Percentiles rank a stretch among this genome's conserved stretches.
Conservation (phyloP, 2,797 vertebrate genomes). For the Lemur catta region DNA sequence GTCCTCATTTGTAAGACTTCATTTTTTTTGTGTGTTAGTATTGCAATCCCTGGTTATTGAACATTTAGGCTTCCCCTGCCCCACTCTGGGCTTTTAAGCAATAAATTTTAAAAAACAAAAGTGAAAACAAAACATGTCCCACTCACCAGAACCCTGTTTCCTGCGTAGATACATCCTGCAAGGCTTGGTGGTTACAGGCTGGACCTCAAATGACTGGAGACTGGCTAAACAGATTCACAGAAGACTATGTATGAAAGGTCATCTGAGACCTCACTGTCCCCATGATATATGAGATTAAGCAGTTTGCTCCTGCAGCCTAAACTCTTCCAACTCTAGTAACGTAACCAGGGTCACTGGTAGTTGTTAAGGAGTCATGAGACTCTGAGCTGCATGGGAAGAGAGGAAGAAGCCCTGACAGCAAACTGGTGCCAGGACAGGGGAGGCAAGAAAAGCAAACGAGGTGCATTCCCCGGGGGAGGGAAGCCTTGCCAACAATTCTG, state of each 20-base stretch:
- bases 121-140: background rate
- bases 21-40: background rate
- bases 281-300: background rate
- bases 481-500: background rate
- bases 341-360: background rate
- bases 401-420: background rate
- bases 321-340: background rate
- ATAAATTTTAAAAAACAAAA: conserved; percentile 7
- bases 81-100: background rate
- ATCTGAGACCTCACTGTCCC: background rate
- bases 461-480: background rate
- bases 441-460: background rate
- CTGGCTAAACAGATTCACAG: background rate
- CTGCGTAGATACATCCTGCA: background rate
- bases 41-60: background rate
- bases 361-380: background rate
- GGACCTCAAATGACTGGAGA: background rate
- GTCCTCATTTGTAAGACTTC: background rate
- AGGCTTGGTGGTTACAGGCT: background rate
- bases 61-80: background rate
- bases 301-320: background rate
- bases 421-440: background rate
- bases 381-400: background rate
- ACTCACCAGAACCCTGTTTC: background rate
- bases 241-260: background rate